Base-by-base conservation (phyloP, 2,797 vertebrate genomes). In the Neopelma chrysocephalum region DNA sequence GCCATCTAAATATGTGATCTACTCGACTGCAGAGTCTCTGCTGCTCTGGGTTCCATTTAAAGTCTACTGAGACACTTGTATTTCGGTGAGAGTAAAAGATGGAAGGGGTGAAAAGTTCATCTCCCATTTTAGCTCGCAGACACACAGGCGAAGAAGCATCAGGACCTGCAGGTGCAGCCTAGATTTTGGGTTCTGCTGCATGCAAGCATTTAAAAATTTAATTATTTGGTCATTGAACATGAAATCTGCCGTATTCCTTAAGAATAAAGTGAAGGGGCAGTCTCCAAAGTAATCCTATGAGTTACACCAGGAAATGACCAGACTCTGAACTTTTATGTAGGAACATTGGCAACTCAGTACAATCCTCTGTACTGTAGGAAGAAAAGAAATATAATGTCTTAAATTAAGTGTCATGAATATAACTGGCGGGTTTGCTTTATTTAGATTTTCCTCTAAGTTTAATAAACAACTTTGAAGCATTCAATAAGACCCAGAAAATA, bases 41-140 rank as follows among this genome's bases (percentile, higher is more conserved):
- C 43, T 94, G 69, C 87, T 92, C 56, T 62, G 69, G 15, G 40
- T 77, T 95, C 90, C 90, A 96, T 96, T 97, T 94, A 89, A 93
- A 91, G 73, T 94, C 93, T 90, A 66, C 91, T 15, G 95, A 93
- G 94, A 94, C 86, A 2, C 42, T 92, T 87, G 81, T 91, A 77
- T 89, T 90, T 94, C 29, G 3, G 54, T 73, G 34, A 66, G 60
- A 73, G 80, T 38, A 34, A 2, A 14, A 88, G 79, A 88, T 43
- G 68, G 53, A 85, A 58, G 42, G 75, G 91, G 81, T 96, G 94
- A 95, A 84, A 90, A 97, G 90, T 95, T 95, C 88, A 87, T 32
- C 51, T 89, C 90, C 45, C 3, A 2, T 90, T 95, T 95, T 87
- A 94, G 78, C 69, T 25, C 10, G 15, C 78, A 93, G 78, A 70